These are phyloP conservation scores for Andrena bicolor DNA, from an alignment of 2,888 invertebrate species.

Conservation along the genomic window DNA sequence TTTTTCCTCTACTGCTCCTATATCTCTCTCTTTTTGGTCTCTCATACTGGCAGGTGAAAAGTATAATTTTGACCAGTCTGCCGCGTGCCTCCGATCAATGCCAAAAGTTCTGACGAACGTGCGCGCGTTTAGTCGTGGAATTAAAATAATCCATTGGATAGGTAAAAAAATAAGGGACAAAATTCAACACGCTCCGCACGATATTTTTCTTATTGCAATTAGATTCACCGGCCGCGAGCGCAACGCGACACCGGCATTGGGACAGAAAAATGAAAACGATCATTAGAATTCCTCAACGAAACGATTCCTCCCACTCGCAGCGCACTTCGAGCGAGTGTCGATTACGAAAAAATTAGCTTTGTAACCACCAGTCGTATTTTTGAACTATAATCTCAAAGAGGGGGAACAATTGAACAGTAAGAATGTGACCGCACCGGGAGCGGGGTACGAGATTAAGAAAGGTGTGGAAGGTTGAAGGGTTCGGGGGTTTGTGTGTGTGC, in stretches of 20 bases:
- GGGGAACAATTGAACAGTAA: slow-evolving; percentile 12
- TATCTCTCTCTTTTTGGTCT: not conserved
- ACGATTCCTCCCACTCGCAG: slow-evolving; percentile 28
- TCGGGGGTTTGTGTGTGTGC: not conserved
- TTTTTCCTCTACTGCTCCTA: not conserved
- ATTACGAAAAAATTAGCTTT: slow-evolving; percentile 78
- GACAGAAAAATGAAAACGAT: slow-evolving; percentile 37
- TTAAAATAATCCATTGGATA: not conserved
- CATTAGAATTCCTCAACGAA: slow-evolving; percentile 49
- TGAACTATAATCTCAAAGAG: slow-evolving; percentile 81
- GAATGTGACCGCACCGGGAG: slow-evolving; percentile 40
- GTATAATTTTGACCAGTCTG: slow-evolving; percentile 28
- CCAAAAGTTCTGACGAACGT: slow-evolving; percentile 7
- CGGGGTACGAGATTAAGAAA: slow-evolving; percentile 22
- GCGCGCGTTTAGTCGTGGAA: slow-evolving; percentile 10
- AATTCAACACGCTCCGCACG: slow-evolving; percentile 10
- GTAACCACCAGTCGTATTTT: slow-evolving; percentile 84
- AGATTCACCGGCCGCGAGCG: slow-evolving; percentile 15
- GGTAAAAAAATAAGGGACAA: not conserved
- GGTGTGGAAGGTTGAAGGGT: not conserved
- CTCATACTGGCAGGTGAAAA: not conserved
- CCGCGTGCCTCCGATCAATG: slow-evolving; percentile 8
- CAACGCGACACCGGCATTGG: slow-evolving; percentile 17
- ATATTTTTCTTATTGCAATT: slow-evolving; percentile 23
- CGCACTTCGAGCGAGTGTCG: slow-evolving; percentile 29